Evolutionary conservation across 2,113 vertebrate species (phyloP).

Genomic region (Lycocorax pyrrhopterus): DNA sequence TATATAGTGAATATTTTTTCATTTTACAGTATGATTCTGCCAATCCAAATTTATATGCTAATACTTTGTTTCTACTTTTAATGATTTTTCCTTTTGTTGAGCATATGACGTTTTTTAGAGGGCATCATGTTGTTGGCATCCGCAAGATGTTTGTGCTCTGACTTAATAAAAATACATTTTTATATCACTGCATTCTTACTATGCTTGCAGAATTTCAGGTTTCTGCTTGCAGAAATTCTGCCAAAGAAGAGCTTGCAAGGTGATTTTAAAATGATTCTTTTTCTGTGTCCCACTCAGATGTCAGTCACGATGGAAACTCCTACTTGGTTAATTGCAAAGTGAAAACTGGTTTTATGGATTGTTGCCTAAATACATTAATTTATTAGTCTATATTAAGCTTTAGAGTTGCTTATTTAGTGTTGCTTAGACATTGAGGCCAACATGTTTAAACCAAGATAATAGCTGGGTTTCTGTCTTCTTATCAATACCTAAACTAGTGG

Average conservation of each 20-base stretch:
- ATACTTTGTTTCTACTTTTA: not conserved
- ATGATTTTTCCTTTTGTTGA: not conserved
- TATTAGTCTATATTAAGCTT: not conserved
- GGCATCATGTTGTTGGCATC: not conserved
- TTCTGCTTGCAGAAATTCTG: not conserved
- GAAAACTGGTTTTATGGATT: not conserved
- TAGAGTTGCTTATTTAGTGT: not conserved
- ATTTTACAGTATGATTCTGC: not conserved
- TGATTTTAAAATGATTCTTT: not conserved
- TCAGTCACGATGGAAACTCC: not conserved
- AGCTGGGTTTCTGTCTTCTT: not conserved
- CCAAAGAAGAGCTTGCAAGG: not conserved
- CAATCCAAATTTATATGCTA: not conserved
- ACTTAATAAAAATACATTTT: not conserved
- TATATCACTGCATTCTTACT: not conserved
- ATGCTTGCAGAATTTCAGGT: not conserved
- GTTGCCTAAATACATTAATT: not conserved
- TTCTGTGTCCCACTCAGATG: not conserved
- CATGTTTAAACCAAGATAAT: not conserved
- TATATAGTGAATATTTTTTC: not conserved
- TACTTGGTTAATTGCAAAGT: not conserved
- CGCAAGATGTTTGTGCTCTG: not conserved
- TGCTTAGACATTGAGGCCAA: not conserved
- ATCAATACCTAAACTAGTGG: not conserved
- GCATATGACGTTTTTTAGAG: not conserved